A percentile compares a stretch with the other conserved stretches of the same genome.
These are phyloP conservation scores for Periplaneta americana DNA, from an alignment of 1,140 invertebrate genomes.

Conservation along the genomic window DNA sequence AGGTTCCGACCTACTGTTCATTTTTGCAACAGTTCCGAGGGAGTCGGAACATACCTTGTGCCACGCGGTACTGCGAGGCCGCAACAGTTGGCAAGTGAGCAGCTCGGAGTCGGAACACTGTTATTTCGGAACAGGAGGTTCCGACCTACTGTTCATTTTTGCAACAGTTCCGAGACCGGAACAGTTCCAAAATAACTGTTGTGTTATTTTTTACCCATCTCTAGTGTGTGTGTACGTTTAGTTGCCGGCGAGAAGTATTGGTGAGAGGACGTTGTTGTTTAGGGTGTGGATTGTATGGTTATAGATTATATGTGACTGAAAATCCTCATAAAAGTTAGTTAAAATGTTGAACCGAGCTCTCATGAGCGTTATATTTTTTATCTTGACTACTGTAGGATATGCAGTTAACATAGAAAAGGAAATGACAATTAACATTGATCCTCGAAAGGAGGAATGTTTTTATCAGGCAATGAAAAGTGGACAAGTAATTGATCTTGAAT, in stretches of 20 bases:
- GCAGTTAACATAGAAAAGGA: constrained; percentile 44
- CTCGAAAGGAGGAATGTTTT: constrained; percentile 62
- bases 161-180: too few relatives aligned
- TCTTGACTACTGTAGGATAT: not conserved
- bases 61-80: too few relatives aligned
- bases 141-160: too few relatives aligned
- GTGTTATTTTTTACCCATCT: too few relatives aligned
- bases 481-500: constrained; percentile 65
- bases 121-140: too few relatives aligned
- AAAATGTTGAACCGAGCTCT: not conserved
- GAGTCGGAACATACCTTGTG: too few relatives aligned
- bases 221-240: not conserved
- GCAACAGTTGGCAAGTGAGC: too few relatives aligned
- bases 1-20: too few relatives aligned
- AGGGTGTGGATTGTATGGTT: not conserved
- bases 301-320: not conserved
- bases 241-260: not conserved
- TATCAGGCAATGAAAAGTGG: constrained; percentile 52
- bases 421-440: constrained; percentile 62
- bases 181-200: too few relatives aligned
- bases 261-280: not conserved
- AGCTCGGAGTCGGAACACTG: too few relatives aligned
- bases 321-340: not conserved
- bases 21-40: too few relatives aligned
- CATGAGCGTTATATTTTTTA: not conserved